Evolutionary conservation across 2,113 vertebrate species (phyloP).

Genomic region (Uropsilus gracilis): DNA sequence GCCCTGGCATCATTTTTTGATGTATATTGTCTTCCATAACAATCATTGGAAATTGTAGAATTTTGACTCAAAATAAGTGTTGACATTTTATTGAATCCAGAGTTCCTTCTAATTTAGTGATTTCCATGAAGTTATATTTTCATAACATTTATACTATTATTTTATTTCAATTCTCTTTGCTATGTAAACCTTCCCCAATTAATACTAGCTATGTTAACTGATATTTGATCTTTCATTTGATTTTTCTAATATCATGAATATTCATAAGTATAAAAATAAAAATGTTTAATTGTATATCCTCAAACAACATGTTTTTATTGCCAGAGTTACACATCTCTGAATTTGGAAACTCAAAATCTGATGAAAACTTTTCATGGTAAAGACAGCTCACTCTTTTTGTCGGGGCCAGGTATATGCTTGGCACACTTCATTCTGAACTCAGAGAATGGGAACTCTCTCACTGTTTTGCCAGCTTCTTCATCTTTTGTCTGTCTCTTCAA

Average conservation of each 20-base stretch:
- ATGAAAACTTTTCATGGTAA: background rate
- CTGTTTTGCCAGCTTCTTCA: background rate
- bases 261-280: background rate
- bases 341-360: background rate
- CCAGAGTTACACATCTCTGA: background rate
- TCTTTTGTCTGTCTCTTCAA: background rate
- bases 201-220: background rate
- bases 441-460: background rate
- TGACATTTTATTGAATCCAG: background rate
- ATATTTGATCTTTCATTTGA: background rate
- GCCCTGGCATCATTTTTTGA: background rate
- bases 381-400: background rate
- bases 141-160: background rate
- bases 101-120: background rate
- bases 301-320: background rate
- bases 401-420: background rate
- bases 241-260: conserved; percentile 1
- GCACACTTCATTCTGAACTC: background rate
- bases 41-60: background rate
- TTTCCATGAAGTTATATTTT: background rate
- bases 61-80: background rate
- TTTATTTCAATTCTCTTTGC: background rate
- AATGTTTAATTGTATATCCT: background rate
- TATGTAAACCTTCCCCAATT: background rate
- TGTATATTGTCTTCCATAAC: background rate